Evolutionary conservation across 2,113 vertebrate species (phyloP).

Genomic region (Atherinomorus stipes): DNA sequence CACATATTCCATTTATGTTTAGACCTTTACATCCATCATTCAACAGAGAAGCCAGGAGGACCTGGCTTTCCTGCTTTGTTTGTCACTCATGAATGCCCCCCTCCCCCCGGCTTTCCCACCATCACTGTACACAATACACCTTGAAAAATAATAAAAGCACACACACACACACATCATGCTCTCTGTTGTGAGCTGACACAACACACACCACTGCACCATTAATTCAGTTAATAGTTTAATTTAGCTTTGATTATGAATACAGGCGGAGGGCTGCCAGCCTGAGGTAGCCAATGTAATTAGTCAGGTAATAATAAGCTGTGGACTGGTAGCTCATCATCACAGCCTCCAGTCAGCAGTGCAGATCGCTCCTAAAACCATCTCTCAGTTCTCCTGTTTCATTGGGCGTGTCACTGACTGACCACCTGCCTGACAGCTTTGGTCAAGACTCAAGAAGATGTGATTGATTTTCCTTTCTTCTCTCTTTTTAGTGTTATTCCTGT

Average conservation of each 20-base stretch:
- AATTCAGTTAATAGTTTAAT: conserved; percentile 71
- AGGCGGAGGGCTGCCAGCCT: conserved; percentile 44
- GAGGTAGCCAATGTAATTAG: conserved; percentile 68
- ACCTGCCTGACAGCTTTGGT: conserved; percentile 14
- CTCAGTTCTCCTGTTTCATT: conserved; percentile 29
- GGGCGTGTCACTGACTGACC: background rate
- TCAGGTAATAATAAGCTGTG: conserved; percentile 70
- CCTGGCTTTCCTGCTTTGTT: conserved; percentile 35
- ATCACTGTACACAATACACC: conserved; percentile 15
- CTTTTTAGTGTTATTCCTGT: conserved; percentile 10
- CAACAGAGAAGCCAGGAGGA: too few relatives aligned
- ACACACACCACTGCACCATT: conserved; percentile 43
- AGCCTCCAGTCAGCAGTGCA: conserved; percentile 47
- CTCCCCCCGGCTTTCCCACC: too few relatives aligned
- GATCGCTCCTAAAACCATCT: conserved; percentile 58
- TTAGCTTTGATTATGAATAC: conserved; percentile 65
- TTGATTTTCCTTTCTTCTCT: conserved; percentile 8
- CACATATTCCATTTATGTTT: background rate
- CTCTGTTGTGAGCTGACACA: conserved; percentile 54
- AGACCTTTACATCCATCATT: background rate
- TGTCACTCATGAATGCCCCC: conserved; percentile 24
- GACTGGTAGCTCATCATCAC: conserved; percentile 54
- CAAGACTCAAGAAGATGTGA: conserved; percentile 4
- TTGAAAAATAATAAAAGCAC: conserved; percentile 34
- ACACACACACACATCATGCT: conserved; percentile 22